A percentile compares a stretch with the other conserved stretches of the same genome.
These are phyloP conservation scores for Enhydra lutris DNA, from an alignment of 2,113 vertebrate species.

Conservation along the genomic window DNA sequence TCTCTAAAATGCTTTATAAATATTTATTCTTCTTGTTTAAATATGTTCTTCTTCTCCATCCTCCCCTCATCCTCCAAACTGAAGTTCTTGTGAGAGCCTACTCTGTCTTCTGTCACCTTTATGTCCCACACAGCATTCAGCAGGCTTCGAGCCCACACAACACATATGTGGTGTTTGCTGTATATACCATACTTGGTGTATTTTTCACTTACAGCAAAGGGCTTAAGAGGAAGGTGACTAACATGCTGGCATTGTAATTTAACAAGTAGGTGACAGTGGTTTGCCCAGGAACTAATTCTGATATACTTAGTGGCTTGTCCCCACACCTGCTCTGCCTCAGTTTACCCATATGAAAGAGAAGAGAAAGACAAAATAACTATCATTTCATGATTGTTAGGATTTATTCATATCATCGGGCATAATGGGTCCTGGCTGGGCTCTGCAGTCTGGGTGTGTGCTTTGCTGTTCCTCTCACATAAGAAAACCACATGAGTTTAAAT, in stretches of 20 bases:
- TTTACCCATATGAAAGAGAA: neutral
- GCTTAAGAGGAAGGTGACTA: neutral
- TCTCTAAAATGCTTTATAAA: neutral
- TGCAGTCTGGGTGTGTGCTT: neutral
- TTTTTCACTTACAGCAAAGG: neutral
- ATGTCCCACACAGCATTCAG: neutral
- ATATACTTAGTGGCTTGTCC: neutral
- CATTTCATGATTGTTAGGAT: neutral
- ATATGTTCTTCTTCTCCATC: neutral
- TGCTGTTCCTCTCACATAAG: neutral
- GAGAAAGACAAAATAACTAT: neutral
- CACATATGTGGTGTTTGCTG: neutral
- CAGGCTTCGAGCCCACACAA: neutral
- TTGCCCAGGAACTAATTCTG: neutral
- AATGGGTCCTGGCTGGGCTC: neutral
- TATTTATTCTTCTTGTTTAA: neutral
- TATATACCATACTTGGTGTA: neutral
- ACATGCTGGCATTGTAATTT: neutral
- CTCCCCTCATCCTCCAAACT: neutral
- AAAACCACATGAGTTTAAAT: neutral
- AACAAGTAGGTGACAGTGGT: neutral
- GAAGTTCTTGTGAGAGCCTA: neutral
- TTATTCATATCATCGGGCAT: neutral
- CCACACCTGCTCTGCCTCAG: neutral
- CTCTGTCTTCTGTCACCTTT: neutral